These are phyloP conservation scores for Palythoa caribaeorum DNA, from an alignment of 92 coral and sea anemone genomes.

Conservation along the genomic window DNA sequence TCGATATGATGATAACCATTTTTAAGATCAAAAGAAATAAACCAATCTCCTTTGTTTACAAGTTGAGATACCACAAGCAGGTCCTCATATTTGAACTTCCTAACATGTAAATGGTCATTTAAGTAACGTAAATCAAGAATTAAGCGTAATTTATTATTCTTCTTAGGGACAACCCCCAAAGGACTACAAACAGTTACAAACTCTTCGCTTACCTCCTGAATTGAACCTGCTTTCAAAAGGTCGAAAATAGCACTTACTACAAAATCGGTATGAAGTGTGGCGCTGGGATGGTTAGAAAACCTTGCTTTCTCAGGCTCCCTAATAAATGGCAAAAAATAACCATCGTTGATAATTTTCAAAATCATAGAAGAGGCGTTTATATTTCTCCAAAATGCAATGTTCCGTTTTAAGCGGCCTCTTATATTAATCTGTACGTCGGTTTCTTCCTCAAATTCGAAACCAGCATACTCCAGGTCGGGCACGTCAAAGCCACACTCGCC, in stretches of 20 bases:
- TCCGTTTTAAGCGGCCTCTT: not conserved
- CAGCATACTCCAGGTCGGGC: too few species aligned
- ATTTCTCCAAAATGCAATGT: not conserved
- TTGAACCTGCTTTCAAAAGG: not conserved
- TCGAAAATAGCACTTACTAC: not conserved
- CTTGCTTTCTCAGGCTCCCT: not conserved
- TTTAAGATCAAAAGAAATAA: conserved; percentile 45
- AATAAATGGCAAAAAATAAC: conserved; percentile 24
- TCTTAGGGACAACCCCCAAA: conserved; percentile 24
- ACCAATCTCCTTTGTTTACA: conserved; percentile 53
- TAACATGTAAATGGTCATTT: conserved; percentile 49
- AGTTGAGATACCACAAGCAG: conserved; percentile 22
- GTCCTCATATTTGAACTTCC: not conserved
- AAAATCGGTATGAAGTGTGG: not conserved
- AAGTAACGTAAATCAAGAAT: conserved; percentile 42
- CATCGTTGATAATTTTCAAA: conserved; percentile 21
- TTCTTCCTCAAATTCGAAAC: too few species aligned
- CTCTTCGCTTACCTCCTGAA: not conserved
- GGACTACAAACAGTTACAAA: conserved; percentile 29
- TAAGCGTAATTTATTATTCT: not conserved
- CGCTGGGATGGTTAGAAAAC: conserved; percentile 19
- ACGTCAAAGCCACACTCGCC: too few species aligned
- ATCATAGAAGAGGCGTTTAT: conserved; percentile 24
- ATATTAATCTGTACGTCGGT: too few species aligned
- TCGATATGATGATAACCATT: conserved; percentile 75